Base-by-base conservation (phyloP, 2,888 invertebrate genomes). In the Cenopis cana region DNA sequence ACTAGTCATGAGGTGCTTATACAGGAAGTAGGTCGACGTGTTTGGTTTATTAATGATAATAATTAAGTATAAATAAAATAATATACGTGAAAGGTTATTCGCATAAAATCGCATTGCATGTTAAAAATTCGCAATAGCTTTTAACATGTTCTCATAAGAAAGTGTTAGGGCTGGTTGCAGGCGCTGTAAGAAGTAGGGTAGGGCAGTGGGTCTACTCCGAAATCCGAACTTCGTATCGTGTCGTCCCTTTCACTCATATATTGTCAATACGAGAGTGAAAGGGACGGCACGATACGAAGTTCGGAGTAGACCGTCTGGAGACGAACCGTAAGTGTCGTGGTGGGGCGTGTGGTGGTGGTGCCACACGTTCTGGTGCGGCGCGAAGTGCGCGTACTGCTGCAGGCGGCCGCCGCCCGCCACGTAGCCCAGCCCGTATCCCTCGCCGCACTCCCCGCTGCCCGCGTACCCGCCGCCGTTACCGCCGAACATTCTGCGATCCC, bases 361-460 rank as follows among this genome's bases (percentile, higher is more conserved):
- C 92, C 92, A 90, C 46, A 89, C 90, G 84, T 89, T 89, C 87
- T 93, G 91, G 79, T 90, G 92, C 68, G 91, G 89, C 68, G 90
- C 86, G 84, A 91, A 92, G 87, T 89, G 92, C 65, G 91, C 89
- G 85, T 92, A 91, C 86, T 91, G 92, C 85, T 90, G 92, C 81
- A 91, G 87, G 9, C 91, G 85, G 18, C 85, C 83, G 74, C 86
- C 84, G 76, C 88, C 86, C 55, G 82, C 83, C 79, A 84, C 89
- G 86, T 90, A 91, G 76, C 89, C 90, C 69, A 89, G 86, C 72
- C 85, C 90, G 84, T 89, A 90, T 69, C 88, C 88, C 75, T 89
- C 91, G 68, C 77, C 83, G 82, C 86, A 86, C 74, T 86, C 88
- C 72, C 85, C 87, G 79, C 83, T 83, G 69, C 78, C 81, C 62